Evolutionary conservation across 2,888 invertebrate species (phyloP).

Genomic region (Meteorus cinctellus): DNA sequence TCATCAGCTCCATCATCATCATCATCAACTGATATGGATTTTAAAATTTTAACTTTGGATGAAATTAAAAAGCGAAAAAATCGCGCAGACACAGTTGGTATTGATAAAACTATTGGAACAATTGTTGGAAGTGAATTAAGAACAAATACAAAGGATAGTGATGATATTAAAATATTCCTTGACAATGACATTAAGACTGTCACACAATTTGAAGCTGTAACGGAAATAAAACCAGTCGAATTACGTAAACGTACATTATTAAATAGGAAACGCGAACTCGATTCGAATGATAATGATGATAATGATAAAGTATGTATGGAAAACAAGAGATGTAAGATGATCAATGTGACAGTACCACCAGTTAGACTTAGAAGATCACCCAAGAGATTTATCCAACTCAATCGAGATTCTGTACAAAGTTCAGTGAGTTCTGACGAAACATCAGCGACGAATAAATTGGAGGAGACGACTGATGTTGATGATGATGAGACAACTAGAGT

Average conservation of each 20-base stretch:
- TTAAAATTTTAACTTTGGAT: conserved; percentile 75
- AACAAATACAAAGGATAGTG: background rate
- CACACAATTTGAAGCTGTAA: background rate
- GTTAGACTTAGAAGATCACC: conserved; percentile 58
- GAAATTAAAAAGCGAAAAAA: conserved; percentile 71
- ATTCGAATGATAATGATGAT: conserved; percentile 20
- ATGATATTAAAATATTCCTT: background rate
- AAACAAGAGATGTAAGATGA: conserved; percentile 25
- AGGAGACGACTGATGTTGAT: background rate
- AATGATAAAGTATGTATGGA: conserved; percentile 6
- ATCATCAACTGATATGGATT: conserved; percentile 64
- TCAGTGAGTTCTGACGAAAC: background rate
- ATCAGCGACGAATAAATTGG: conserved; percentile 23
- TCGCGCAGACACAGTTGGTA: background rate
- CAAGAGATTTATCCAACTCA: conserved; percentile 42
- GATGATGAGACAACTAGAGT: conserved; percentile 12
- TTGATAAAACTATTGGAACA: background rate
- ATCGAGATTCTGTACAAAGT: background rate
- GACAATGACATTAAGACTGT: background rate
- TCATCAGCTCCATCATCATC: conserved; percentile 26
- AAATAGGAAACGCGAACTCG: conserved; percentile 32
- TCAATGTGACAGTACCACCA: conserved; percentile 53
- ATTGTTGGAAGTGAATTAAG: background rate
- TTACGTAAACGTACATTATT: conserved; percentile 20
- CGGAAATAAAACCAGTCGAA: background rate